phyloP scores from a whole-genome alignment of 1,140 invertebrate species.

The Gryon sp. region DNA sequence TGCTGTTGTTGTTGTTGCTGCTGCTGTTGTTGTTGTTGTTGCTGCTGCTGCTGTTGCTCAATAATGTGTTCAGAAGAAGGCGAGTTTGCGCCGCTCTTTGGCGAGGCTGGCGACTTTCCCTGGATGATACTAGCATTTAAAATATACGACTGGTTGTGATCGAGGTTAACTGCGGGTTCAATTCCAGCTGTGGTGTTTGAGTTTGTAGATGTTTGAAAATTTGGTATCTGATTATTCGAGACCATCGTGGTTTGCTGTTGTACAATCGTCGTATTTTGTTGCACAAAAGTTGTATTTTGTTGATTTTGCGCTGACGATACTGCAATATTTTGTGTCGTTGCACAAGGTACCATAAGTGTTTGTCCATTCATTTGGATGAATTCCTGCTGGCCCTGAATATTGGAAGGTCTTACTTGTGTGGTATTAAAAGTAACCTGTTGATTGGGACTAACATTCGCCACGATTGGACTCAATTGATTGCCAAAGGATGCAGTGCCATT shows the following conservation, averaged over 20 bases:
- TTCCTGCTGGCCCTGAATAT: slow-evolving; percentile 83
- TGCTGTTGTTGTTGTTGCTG: slow-evolving; percentile 72
- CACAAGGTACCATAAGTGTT: slow-evolving; percentile 87
- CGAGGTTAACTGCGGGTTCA: slow-evolving; percentile 79
- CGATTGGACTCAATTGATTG: slow-evolving; percentile 88
- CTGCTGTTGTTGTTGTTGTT: slow-evolving; percentile 66
- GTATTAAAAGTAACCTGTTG: slow-evolving; percentile 85
- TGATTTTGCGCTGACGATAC: slow-evolving; percentile 82
- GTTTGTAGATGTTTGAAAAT: slow-evolving; percentile 70
- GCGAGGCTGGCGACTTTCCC: slow-evolving; percentile 71
- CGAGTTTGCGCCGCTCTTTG: slow-evolving; percentile 72
- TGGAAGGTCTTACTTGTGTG: slow-evolving; percentile 80
- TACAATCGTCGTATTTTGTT: slow-evolving; percentile 85
- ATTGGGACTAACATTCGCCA: slow-evolving; percentile 86
- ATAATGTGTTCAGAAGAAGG: slow-evolving; percentile 76
- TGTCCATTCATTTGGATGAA: slow-evolving; percentile 87
- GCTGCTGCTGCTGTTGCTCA: slow-evolving; percentile 75
- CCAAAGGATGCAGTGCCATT: slow-evolving; percentile 85
- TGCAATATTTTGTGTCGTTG: slow-evolving; percentile 82
- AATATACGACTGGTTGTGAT: slow-evolving; percentile 78
- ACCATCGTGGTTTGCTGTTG: slow-evolving; percentile 86
- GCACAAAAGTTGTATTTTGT: slow-evolving; percentile 86
- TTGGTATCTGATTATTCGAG: slow-evolving; percentile 84
- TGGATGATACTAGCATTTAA: slow-evolving; percentile 74
- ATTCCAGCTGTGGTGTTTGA: slow-evolving; percentile 66